Evolutionary conservation across 2,797 vertebrate genomes (phyloP), one percentile per base, ranked within the genome.

Genomic region (Squalus acanthias): DNA sequence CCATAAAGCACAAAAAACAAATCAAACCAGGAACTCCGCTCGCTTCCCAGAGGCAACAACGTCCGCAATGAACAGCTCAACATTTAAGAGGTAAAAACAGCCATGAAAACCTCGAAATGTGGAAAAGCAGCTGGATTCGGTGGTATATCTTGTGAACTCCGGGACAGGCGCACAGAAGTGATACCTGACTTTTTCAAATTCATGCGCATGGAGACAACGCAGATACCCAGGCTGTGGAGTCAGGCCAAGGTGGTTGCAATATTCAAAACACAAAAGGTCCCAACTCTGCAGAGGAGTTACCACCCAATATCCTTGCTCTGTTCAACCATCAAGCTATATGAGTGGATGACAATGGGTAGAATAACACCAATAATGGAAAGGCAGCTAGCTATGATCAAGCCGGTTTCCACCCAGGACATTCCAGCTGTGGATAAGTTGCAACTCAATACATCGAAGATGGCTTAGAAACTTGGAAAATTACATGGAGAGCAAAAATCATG

Each of bases 1-100:
- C 26, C 26, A 91, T 60, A 91, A 91, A 91, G 88, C 26, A 91
- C 88, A 60, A 60, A 17, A 89, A 89, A 89, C 87, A 89, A 89
- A 89, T 13, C 26, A 26, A 91, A 60, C 17, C 91, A 94, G 15
- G 46, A 94, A 46, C 92, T 53, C n/a, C 46, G 15, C 50, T 50
- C 8, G 15, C 15, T 94, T 46, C 17, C 12, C 39, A 93, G 91
- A 93, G 10, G 13, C 3, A 50, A 0, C 46, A 57, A 94, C 50
- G 12, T 20, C 17, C 15, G 57, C 17, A 94, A 57, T 94, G 46
- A 50, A 63, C 17, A 57, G 50, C 92, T 94, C 46, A 94, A 70
- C 17, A 94, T 94, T 91, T 46, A 91, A 60, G 88, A 91, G 46
- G 26, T 15, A 94, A 20, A 94, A 4, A 57, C 20, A 94, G 50